Evolutionary conservation across 2,888 invertebrate species (phyloP).

Genomic region (Zaprionus lineosus): DNA sequence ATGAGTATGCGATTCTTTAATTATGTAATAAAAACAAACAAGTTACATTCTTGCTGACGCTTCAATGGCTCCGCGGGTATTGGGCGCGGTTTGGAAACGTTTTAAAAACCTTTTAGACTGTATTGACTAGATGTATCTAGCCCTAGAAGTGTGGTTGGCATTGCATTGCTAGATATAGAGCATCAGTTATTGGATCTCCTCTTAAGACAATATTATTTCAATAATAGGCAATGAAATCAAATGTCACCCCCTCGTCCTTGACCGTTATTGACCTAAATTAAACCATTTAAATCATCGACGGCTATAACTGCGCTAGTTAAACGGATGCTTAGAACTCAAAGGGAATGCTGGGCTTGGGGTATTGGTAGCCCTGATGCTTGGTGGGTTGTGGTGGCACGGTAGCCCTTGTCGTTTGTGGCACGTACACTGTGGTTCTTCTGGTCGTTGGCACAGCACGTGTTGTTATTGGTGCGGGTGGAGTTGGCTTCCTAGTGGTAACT

Average conservation of each 20-base stretch:
- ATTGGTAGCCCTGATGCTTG: slow-evolving; percentile 74
- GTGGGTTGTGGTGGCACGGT: slow-evolving; percentile 54
- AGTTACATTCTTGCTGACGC: slow-evolving; percentile 62
- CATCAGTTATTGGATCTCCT: slow-evolving; percentile 60
- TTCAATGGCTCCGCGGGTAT: slow-evolving; percentile 43
- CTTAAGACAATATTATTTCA: slow-evolving; percentile 50
- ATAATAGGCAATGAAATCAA: slow-evolving; percentile 55
- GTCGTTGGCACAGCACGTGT: slow-evolving; percentile 47
- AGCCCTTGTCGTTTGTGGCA: slow-evolving; percentile 58
- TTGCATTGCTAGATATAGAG: slow-evolving; percentile 78
- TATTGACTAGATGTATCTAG: slow-evolving; percentile 83
- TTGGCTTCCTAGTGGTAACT: slow-evolving; percentile 30
- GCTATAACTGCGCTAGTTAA: slow-evolving; percentile 35
- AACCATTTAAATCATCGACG: slow-evolving; percentile 31
- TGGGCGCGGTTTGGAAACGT: slow-evolving; percentile 59
- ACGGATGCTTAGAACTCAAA: slow-evolving; percentile 73
- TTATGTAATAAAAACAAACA: slow-evolving; percentile 69
- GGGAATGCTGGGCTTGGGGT: slow-evolving; percentile 76
- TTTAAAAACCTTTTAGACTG: slow-evolving; percentile 69
- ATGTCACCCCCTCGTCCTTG: slow-evolving; percentile 49
- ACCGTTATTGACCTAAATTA: slow-evolving; percentile 39
- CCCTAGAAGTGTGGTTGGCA: slow-evolving; percentile 80
- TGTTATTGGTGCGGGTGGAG: slow-evolving; percentile 34
- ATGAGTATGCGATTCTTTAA: slow-evolving; percentile 70
- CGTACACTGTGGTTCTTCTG: slow-evolving; percentile 53